Evolutionary conservation across 2,797 vertebrate genomes (phyloP), one percentile per base, ranked within the genome.

Genomic region (Cetoscarus ocellatus): DNA sequence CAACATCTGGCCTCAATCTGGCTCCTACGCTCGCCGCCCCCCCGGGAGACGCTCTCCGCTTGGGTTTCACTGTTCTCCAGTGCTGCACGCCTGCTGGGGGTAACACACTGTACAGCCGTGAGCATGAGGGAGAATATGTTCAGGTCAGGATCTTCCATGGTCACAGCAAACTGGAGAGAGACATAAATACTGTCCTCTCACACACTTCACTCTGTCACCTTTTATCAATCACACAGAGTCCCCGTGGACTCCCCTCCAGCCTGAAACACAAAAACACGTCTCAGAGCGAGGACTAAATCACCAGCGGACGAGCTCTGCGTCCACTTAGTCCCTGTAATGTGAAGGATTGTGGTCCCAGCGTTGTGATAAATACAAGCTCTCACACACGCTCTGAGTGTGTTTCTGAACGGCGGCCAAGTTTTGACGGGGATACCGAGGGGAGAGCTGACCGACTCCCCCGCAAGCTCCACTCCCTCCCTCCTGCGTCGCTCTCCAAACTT

Each of bases 1-100:
- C 77, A 91, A 91, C 92, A 93, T 93, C 92, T 93, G 92, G 91
- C 88, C 91, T 91, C 87, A 90, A 90, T 91, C 90, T 90, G 85
- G 75, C 69, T 77, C 68, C 76, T 83, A 62, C 74, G 66, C 77
- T 78, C 48, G 35, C 55, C 40, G 3, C 86, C 79, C 86, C 43
- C 12, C 12, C 11, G 73, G 77, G 90, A 89, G 73, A 61, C 40
- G 53, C 77, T 77, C 77, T 35, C 55, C 45, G 70, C 82, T 87
- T 88, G 40, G 83, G 86, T 91, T 92, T 89, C 91, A 86, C 74
- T 77, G 80, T 9, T 59, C 77, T 74, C 54, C 64, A 12, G 10
- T 10, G 61, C 35, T 77, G 6, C 50, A 14, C 6, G 68, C 50
- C 75, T 73, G 84, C 85, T 79, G 88, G 90, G 86, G 89, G 85